Percentiles rank a stretch among this genome's conserved stretches.
Conservation (phyloP, 1,140 invertebrate species). For the Onthophagus taurus region DNA sequence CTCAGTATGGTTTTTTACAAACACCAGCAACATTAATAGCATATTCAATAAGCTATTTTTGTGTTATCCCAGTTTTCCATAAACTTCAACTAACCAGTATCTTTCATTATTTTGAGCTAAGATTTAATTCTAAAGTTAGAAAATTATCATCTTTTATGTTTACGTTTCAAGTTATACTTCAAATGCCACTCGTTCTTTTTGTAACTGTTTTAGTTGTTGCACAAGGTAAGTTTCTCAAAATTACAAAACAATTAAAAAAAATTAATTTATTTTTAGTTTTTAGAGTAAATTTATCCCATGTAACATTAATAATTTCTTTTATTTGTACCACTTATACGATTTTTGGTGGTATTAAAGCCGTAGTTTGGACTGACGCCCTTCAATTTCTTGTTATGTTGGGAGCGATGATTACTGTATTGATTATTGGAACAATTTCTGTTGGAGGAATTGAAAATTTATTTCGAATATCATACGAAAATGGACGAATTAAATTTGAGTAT, state of each 20-base stretch:
- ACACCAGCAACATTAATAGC: constrained; percentile 46
- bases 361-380: constrained; percentile 58
- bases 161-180: constrained; percentile 40
- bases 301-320: constrained; percentile 54
- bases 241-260: too few species aligned
- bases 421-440: constrained; percentile 41
- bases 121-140: constrained; percentile 42
- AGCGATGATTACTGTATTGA: constrained; percentile 51
- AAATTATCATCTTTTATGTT: constrained; percentile 50
- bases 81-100: constrained; percentile 61
- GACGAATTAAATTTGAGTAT: constrained; percentile 34
- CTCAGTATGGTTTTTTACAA: constrained; percentile 27
- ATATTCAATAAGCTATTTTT: constrained; percentile 46
- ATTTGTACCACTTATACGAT: constrained; percentile 62
- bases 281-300: constrained; percentile 47
- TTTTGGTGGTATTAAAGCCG: constrained; percentile 60
- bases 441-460: constrained; percentile 40
- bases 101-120: constrained; percentile 54
- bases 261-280: constrained; percentile 60
- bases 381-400: constrained; percentile 57
- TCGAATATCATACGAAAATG: constrained; percentile 38
- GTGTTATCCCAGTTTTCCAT: constrained; percentile 60
- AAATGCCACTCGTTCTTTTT: too few species aligned
- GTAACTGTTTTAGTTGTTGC: too few species aligned
- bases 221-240: too few species aligned